phyloP scores from a whole-genome alignment of 1,140 invertebrate genomes.

The Chrysopa pallens region DNA sequence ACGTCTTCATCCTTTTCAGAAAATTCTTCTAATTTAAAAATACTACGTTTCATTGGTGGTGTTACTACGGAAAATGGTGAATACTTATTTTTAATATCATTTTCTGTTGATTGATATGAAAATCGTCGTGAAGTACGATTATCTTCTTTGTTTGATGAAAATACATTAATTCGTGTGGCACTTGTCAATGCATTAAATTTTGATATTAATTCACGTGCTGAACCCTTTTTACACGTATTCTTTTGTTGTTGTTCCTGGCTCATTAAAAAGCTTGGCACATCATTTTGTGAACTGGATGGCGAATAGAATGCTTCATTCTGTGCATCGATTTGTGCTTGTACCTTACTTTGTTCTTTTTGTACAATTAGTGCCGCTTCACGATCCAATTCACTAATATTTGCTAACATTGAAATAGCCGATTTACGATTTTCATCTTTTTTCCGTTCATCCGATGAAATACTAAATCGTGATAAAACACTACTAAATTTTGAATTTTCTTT shows the following conservation, averaged over 20 bases:
- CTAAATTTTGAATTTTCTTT: background rate
- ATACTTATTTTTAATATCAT: conserved; percentile 4
- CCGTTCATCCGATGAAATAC: conserved; percentile 8
- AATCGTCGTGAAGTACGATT: background rate
- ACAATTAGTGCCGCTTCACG: conserved; percentile 59
- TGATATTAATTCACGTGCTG: conserved; percentile 35
- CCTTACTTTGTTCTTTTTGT: conserved; percentile 30
- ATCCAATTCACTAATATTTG: conserved; percentile 64
- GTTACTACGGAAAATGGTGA: background rate
- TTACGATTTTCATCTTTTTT: conserved; percentile 29
- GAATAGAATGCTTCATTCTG: conserved; percentile 18
- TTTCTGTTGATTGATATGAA: conserved; percentile 5
- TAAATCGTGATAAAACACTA: conserved; percentile 1
- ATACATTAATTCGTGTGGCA: conserved; percentile 34
- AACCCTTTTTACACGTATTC: conserved; percentile 4
- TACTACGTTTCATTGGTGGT: background rate
- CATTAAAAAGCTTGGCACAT: background rate
- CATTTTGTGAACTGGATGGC: conserved; percentile 10
- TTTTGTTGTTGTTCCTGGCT: background rate
- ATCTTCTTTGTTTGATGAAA: conserved; percentile 11
- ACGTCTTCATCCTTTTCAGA: background rate
- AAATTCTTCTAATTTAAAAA: background rate
- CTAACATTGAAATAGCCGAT: conserved; percentile 44
- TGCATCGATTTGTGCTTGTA: conserved; percentile 17
- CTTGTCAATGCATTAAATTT: conserved; percentile 43